Evolutionary conservation across 2,113 vertebrate species (phyloP).

Genomic region (Talpa occidentalis): DNA sequence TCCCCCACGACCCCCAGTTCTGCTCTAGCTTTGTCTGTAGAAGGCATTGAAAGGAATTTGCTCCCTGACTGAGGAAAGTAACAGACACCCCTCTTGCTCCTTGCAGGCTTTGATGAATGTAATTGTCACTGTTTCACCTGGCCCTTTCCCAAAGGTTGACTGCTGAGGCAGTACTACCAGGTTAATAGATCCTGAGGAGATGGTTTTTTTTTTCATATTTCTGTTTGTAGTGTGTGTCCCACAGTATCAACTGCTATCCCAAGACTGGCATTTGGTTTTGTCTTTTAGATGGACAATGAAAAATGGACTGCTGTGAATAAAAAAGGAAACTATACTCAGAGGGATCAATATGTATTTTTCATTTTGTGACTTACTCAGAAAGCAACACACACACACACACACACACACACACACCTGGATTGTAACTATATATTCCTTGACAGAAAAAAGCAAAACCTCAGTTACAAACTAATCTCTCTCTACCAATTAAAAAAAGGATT

Average conservation of each 20-base stretch:
- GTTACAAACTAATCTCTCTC: not conserved
- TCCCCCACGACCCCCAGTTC: not conserved
- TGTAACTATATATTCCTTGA: not conserved
- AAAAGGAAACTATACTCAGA: not conserved
- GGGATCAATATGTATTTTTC: not conserved
- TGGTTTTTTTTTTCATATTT: not conserved
- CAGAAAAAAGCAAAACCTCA: not conserved
- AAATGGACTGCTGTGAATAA: not conserved
- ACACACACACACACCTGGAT: not conserved
- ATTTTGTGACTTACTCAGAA: constrained; percentile 2
- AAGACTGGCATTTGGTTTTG: not conserved
- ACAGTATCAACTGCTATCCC: not conserved
- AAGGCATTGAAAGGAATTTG: not conserved
- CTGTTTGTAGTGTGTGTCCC: not conserved
- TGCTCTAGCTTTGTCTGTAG: not conserved
- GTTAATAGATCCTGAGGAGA: not conserved
- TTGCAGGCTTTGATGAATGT: not conserved
- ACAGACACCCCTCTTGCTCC: not conserved
- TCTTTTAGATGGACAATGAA: not conserved
- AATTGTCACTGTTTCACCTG: not conserved
- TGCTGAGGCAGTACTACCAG: not conserved
- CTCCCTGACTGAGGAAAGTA: not conserved
- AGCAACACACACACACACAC: not conserved
- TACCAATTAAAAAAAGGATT: not conserved
- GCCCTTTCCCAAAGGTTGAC: not conserved